Conservation (phyloP, 92 coral and sea anemone species). For the Zoanthus gigantus region DNA sequence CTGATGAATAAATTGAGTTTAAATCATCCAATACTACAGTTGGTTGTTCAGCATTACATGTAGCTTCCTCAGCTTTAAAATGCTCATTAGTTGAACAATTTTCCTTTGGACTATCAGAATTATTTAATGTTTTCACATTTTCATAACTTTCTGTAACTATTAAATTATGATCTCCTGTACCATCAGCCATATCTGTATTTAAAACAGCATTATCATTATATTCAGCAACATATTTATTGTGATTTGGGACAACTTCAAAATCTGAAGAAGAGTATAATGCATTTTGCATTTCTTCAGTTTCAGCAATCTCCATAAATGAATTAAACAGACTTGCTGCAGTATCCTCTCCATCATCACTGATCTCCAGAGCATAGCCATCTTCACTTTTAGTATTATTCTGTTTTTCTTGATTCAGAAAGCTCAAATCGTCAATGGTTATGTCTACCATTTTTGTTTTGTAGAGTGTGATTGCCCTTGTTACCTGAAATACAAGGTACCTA, state of each 20-base stretch:
- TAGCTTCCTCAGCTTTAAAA: background rate
- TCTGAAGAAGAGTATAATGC: slow-evolving; percentile 5
- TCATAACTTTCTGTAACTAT: background rate
- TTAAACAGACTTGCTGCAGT: slow-evolving; percentile 81
- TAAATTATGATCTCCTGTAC: background rate
- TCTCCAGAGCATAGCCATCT: background rate
- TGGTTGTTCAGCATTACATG: background rate
- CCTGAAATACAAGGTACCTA: no score
- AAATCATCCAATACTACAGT: background rate
- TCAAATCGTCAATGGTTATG: background rate
- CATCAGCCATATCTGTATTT: background rate
- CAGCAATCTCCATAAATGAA: slow-evolving; percentile 91
- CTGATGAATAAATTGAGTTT: background rate
- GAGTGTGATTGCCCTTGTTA: no score
- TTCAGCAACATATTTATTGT: no score
- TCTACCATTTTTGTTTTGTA: slow-evolving; percentile 16
- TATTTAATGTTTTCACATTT: background rate
- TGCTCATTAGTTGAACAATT: background rate
- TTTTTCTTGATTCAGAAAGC: background rate
- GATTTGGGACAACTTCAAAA: background rate
- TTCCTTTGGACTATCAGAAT: background rate
- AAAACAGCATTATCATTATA: background rate
- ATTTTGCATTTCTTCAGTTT: slow-evolving; percentile 55
- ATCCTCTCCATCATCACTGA: slow-evolving; percentile 51
- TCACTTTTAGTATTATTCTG: background rate